Evolutionary conservation across 2,113 vertebrate genomes (phyloP), one percentile per base, ranked within the genome.

Genomic region (Phasianus colchicus): DNA sequence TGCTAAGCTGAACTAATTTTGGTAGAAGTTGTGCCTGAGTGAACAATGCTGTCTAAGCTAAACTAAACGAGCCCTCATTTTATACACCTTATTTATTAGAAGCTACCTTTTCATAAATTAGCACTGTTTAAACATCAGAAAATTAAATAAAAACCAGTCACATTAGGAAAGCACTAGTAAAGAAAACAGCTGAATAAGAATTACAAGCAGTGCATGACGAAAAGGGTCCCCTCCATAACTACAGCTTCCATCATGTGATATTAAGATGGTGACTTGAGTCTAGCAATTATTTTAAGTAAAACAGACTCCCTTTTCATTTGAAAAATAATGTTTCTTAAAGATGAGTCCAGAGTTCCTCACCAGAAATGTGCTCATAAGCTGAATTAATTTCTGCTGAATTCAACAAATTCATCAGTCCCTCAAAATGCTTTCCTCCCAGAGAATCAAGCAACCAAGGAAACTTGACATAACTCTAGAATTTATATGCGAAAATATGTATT

Each of bases 371-470:
- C 73, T 94, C 92, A 71, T 16, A 57, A 87, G 27, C 32, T 61
- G 86, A 94, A 92, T 89, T 92, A 77, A 89, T 93, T 96, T 93
- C 85, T 96, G 70, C 84, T 96, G 90, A 95, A 69, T 95, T 91
- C 58, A 93, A 86, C 58, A 77, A 91, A 93, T 34, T 64, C 65
- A 66, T 89, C 75, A 82, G 75, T 92, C 93, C 95, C 74, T 38
- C 45, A 85, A 87, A 93, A 65, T 13, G 7, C 30, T 40, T 69
- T 21, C 20, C 32, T n/a, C 55, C 89, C 50, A 86, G 77, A 89
- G 83, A 82, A 70, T 78, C 77, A 87, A 91, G 82, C 25, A 93
- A 47, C 36, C 83, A 92, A 70, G 0, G 7, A 90, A 92, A 92
- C 45, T 78, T 92, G 71, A 74, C 64, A 67, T 1, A 75, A 67